Percentiles rank a stretch among this genome's conserved stretches.
Conservation (phyloP, 2,888 invertebrate species). For the Aethes cnicana region DNA sequence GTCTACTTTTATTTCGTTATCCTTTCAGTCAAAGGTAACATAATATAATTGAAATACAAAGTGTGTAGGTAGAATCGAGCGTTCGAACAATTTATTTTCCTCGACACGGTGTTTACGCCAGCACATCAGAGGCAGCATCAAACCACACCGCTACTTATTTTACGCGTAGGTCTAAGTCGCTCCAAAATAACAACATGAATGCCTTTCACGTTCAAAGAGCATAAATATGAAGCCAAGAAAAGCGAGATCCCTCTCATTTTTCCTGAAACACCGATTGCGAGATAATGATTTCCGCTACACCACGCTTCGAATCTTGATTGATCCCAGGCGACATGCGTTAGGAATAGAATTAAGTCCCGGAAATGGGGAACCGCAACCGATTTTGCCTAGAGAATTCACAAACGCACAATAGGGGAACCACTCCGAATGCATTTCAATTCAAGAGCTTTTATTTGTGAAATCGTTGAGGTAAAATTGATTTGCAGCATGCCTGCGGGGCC, state of each 20-base stretch:
- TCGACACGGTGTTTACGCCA: not conserved
- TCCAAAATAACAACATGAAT: conserved; percentile 5
- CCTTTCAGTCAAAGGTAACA: no score
- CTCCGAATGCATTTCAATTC: conserved; percentile 9
- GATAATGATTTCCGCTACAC: conserved; percentile 45
- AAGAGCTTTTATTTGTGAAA: conserved; percentile 1
- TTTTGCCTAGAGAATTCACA: conserved; percentile 34
- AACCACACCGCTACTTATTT: not conserved
- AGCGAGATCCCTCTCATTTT: conserved; percentile 2
- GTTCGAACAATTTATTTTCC: not conserved
- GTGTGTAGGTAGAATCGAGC: no score
- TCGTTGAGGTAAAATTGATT: conserved; percentile 50
- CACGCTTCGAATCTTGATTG: not conserved
- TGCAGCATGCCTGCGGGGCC: conserved; percentile 41
- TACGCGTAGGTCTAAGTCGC: not conserved
- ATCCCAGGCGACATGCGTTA: not conserved
- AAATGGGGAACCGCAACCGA: conserved; percentile 3
- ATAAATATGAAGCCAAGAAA: not conserved
- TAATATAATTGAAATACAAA: no score
- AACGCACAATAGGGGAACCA: conserved; percentile 24
- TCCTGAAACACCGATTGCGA: conserved; percentile 42
- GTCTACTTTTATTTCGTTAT: no score
- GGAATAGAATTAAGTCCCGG: conserved; percentile 1
- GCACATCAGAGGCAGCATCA: not conserved
- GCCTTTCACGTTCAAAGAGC: conserved; percentile 6